These are phyloP conservation scores for Germaria angustata DNA, from an alignment of 2,888 invertebrate species.

Conservation along the genomic window DNA sequence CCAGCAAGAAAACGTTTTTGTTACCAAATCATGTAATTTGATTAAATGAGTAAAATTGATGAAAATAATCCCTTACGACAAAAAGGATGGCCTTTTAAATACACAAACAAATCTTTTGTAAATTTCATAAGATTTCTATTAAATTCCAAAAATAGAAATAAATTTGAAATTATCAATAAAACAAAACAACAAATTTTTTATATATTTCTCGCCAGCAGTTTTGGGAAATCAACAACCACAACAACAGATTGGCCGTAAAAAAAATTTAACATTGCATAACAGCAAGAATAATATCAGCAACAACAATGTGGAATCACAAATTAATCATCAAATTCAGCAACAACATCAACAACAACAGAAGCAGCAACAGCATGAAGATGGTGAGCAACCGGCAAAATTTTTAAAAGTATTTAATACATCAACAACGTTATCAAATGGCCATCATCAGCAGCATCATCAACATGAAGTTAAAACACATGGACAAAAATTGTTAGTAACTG, in stretches of 20 bases:
- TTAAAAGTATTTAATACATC: conserved; percentile 73
- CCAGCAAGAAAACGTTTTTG: conserved; percentile 30
- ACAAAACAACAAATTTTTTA: conserved; percentile 38
- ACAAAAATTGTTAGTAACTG: conserved; percentile 48
- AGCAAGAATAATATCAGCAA: conserved; percentile 35
- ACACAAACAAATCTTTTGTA: conserved; percentile 8
- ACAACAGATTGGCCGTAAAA: conserved; percentile 67
- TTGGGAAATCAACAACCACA: conserved; percentile 57
- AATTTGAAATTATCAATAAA: conserved; percentile 20
- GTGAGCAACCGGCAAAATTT: conserved; percentile 75
- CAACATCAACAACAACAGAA: conserved; percentile 40
- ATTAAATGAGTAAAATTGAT: not conserved
- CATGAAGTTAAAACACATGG: conserved; percentile 28
- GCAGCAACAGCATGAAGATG: conserved; percentile 69
- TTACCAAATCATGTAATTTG: conserved; percentile 17
- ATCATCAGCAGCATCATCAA: not conserved
- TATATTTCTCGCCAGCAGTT: conserved; percentile 66
- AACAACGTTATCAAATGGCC: conserved; percentile 16
- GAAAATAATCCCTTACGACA: not conserved
- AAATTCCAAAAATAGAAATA: conserved; percentile 15
- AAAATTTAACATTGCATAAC: conserved; percentile 59
- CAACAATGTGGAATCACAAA: conserved; percentile 40
- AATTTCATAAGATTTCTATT: conserved; percentile 37
- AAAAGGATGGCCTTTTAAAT: not conserved
- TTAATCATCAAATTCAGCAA: conserved; percentile 58